phyloP scores from a whole-genome alignment of 2,797 vertebrate genomes.

The Fringilla coelebs region DNA sequence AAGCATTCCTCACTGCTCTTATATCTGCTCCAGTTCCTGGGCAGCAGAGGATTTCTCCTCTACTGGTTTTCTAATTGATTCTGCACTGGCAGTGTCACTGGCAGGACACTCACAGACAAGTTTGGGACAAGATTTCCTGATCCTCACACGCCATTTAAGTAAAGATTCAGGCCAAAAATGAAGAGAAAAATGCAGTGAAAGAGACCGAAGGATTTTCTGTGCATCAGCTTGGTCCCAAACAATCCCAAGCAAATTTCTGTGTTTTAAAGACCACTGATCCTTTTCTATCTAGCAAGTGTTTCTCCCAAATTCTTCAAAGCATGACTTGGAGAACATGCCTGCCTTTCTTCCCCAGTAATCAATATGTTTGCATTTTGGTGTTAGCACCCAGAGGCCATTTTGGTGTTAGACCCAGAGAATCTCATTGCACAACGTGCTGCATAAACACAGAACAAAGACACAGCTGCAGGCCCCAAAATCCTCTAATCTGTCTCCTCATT shows the following conservation, averaged over 20 bases:
- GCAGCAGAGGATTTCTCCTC: neutral
- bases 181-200: neutral
- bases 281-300: neutral
- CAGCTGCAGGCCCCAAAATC: slow-evolving; percentile 1
- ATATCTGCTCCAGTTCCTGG: neutral
- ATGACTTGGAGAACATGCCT: neutral
- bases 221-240: neutral
- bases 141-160: neutral
- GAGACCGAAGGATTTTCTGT: neutral
- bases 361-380: slow-evolving; percentile 55
- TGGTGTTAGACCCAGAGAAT: neutral
- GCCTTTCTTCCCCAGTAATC: slow-evolving; percentile 32
- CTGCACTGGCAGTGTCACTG: neutral
- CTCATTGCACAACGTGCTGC: slow-evolving; percentile 29
- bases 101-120: neutral
- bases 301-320: slow-evolving; percentile 13
- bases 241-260: slow-evolving; percentile 19
- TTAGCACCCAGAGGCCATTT: slow-evolving; percentile 29
- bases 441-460: slow-evolving; percentile 45
- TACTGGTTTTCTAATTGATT: neutral
- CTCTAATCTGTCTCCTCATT: slow-evolving; percentile 7
- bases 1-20: neutral
- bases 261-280: slow-evolving; percentile 18
- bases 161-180: neutral
- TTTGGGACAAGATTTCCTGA: neutral